These are phyloP conservation scores for Catharus ustulatus DNA, from an alignment of 2,797 vertebrate genomes.

Conservation along the genomic window DNA sequence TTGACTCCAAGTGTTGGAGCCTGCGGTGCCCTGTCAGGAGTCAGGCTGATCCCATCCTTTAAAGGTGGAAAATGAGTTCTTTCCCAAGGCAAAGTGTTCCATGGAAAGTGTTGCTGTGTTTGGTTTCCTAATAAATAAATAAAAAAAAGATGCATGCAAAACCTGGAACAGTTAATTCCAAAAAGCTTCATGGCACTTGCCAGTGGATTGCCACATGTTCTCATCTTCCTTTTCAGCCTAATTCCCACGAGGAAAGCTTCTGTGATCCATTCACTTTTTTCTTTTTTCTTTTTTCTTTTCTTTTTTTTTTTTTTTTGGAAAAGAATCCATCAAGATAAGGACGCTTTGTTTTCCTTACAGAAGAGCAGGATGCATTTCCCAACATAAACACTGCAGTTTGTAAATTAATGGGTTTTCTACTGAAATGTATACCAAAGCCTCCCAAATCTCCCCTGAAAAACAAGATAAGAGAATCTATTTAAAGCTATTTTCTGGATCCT, in stretches of 20 bases:
- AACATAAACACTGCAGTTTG: not conserved
- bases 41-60: not conserved
- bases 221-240: not conserved
- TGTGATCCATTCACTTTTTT: not conserved
- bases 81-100: not conserved
- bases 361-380: not conserved
- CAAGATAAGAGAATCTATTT: not conserved
- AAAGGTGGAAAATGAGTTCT: not conserved
- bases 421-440: not conserved
- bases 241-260: not conserved
- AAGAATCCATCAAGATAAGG: not conserved
- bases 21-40: accelerated
- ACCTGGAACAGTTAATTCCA: not conserved
- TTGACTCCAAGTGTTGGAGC: not conserved
- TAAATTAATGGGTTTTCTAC: not conserved
- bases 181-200: not conserved
- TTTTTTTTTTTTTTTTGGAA: too few relatives aligned
- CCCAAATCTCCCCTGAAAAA: not conserved
- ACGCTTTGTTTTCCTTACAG: not conserved
- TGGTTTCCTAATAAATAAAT: not conserved
- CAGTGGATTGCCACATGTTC: not conserved
- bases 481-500: not conserved
- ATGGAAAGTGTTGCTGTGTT: not conserved
- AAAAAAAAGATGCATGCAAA: not conserved
- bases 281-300: not conserved